Evolutionary conservation across 1,140 invertebrate species (phyloP).

Genomic region (Rhopalosiphum maidis): DNA sequence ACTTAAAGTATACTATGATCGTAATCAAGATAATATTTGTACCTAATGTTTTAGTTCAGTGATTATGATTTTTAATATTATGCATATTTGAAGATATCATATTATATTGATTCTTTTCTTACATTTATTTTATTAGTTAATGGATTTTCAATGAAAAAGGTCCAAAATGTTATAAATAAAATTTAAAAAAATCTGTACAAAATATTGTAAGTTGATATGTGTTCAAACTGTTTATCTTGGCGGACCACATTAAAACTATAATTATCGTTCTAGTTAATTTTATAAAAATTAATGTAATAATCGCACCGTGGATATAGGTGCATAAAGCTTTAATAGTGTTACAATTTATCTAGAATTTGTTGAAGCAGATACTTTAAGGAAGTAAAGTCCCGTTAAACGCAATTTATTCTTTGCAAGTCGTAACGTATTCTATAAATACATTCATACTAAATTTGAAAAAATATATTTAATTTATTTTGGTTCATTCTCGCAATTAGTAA

Average conservation of each 20-base stretch:
- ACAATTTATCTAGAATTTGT: not conserved
- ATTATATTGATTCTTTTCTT: not conserved
- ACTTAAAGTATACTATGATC: not conserved
- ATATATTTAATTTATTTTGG: not conserved
- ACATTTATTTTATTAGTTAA: not conserved
- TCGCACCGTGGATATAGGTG: not conserved
- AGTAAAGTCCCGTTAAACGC: not conserved
- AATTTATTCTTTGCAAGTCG: not conserved
- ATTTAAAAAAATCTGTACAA: not conserved
- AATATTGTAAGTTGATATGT: conserved; percentile 23
- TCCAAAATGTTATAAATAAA: not conserved
- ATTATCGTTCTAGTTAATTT: not conserved
- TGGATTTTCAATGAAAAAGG: not conserved
- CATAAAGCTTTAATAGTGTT: not conserved
- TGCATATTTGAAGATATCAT: not conserved
- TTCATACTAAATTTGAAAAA: not conserved
- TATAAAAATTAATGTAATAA: not conserved
- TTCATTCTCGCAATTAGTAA: not conserved
- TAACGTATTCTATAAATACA: not conserved
- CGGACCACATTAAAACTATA: not conserved
- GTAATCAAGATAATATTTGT: not conserved
- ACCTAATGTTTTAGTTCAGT: not conserved
- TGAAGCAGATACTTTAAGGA: too few species aligned
- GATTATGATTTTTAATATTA: not conserved
- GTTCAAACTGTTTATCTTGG: not conserved